Conservation (phyloP, 2,113 vertebrate genomes). For the Etheostoma spectabile region DNA sequence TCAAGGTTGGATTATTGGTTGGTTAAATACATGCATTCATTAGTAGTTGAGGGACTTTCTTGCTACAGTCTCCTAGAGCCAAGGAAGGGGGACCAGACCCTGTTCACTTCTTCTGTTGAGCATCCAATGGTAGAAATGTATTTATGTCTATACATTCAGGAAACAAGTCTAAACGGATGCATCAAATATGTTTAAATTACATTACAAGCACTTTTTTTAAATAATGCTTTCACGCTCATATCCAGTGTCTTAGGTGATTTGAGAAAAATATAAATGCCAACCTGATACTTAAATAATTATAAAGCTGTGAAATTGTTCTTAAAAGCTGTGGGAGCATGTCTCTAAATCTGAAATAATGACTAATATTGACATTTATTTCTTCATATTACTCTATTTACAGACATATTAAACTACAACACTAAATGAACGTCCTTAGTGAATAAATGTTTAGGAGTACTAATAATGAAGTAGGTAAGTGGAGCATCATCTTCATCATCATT, state of each 20-base stretch:
- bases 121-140: background rate
- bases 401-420: slow-evolving; percentile 47
- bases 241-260: background rate
- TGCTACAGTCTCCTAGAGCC: background rate
- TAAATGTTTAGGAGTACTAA: slow-evolving; percentile 1
- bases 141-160: background rate
- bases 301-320: slow-evolving; percentile 60
- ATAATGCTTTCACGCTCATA: slow-evolving; percentile 8
- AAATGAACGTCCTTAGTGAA: slow-evolving; percentile 2
- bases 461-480: background rate
- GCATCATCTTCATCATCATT: background rate
- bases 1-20: background rate
- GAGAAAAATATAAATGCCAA: slow-evolving; percentile 5
- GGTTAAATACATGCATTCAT: background rate
- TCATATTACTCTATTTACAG: background rate
- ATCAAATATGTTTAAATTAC: background rate
- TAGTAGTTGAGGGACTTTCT: background rate
- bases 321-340: background rate
- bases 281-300: slow-evolving; percentile 5
- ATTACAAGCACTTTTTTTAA: background rate
- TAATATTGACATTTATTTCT: background rate
- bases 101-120: background rate
- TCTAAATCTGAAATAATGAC: slow-evolving; percentile 8
- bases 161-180: background rate
- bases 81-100: background rate